Evolutionary conservation across 2,888 invertebrate genomes (phyloP), one percentile per base, ranked within the genome.

Genomic region (Spisula subtruncata): DNA sequence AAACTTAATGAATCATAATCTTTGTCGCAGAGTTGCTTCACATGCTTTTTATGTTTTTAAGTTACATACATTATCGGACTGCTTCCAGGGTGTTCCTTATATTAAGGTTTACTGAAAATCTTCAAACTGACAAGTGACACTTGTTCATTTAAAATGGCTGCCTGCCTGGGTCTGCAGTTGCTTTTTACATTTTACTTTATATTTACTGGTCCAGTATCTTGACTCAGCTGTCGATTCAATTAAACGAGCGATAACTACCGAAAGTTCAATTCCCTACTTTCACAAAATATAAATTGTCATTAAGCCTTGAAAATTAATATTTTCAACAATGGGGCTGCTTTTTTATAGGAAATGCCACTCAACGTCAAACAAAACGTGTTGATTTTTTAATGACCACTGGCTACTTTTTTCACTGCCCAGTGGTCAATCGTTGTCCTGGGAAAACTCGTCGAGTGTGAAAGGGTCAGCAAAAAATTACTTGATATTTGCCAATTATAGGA

Each of bases 311-410:
- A 85, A 88, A 88, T 88, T 82, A 89, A 89, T 85, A 83, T 83
- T 83, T 82, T 46, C n/a, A 87, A 87, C 87, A 87, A 83, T 83
- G 54, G n/a, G 75, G 35, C 71, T 86, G 56, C 84, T 71, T 29
- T 60, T 87, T 85, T 66, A 92, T 92, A 86, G 89, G 90, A 92
- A 92, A 90, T 92, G 92, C 81, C 92, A 92, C 51, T 85, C 81
- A 83, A 20, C 5, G 60, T 75, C 88, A 85, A 90, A 88, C 88
- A 92, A 90, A 81, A 82, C 81, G 80, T 89, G 86, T 87, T 87
- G 89, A 89, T 90, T 71, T 90, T 88, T 92, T 92, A 92, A 92
- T 92, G 92, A 92, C 90, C 89, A 83, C 46, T 87, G 86, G 86
- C 81, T 83, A 71, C 66, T 85, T 87, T 92, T 89, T 87, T 75